Percentiles rank a stretch among this genome's conserved stretches.
Conservation (phyloP, 2,113 vertebrate genomes). For the Gambusia holbrooki region DNA sequence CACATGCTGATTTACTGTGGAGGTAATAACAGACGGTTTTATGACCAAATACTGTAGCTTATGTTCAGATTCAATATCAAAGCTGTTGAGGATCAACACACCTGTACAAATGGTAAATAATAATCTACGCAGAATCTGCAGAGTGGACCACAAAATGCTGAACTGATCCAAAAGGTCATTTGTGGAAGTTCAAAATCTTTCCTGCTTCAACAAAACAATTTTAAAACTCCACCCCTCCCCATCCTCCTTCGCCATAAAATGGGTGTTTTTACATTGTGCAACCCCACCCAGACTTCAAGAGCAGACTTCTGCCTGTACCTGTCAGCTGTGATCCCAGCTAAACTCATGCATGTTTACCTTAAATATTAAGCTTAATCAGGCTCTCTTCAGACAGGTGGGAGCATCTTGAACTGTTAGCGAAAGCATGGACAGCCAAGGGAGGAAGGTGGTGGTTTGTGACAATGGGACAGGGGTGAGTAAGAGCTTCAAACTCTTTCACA, state of each 20-base stretch:
- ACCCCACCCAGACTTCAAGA: constrained; percentile 36
- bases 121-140: not conserved
- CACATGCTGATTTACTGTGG: too few species aligned
- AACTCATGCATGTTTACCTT: constrained; percentile 20
- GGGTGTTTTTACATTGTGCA: constrained; percentile 21
- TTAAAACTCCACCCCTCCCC: not conserved
- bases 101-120: not conserved
- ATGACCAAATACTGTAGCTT: too few species aligned
- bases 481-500: not conserved
- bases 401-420: not conserved
- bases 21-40: too few species aligned
- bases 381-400: constrained; percentile 27
- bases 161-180: not conserved
- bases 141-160: not conserved
- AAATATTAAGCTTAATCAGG: not conserved
- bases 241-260: not conserved
- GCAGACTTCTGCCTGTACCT: constrained; percentile 33
- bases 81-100: not conserved
- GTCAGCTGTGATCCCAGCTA: constrained; percentile 20
- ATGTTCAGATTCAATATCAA: too few species aligned
- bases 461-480: constrained; percentile 93
- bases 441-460: constrained; percentile 95
- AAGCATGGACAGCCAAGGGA: constrained; percentile 89
- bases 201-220: not conserved
- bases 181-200: not conserved